Evolutionary conservation across 2,797 vertebrate species (phyloP).

Genomic region (Myotis vivesi): DNA sequence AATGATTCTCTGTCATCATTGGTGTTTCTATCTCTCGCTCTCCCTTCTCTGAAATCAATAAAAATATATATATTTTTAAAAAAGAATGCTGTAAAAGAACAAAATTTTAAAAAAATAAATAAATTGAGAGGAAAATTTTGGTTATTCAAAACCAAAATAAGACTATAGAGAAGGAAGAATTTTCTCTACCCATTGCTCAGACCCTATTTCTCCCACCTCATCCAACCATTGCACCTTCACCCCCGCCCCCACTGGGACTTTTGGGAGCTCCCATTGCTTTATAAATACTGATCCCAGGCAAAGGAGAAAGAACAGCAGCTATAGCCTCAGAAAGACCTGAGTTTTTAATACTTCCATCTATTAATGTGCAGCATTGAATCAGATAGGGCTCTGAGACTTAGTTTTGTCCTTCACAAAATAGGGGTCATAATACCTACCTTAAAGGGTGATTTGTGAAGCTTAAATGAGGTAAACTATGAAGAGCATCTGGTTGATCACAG

Average conservation of each 20-base stretch:
- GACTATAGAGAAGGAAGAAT: not conserved
- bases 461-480: not conserved
- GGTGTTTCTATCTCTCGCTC: too few relatives aligned
- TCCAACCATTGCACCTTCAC: not conserved
- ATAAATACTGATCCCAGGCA: not conserved
- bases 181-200: not conserved
- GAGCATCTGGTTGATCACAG: not conserved
- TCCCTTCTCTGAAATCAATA: too few relatives aligned
- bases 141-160: not conserved
- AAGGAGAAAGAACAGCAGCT: not conserved
- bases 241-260: not conserved
- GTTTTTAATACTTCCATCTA: not conserved
- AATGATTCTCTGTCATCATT: too few relatives aligned
- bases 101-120: too few relatives aligned
- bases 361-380: not conserved
- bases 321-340: not conserved
- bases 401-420: not conserved
- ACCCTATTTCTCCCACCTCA: not conserved
- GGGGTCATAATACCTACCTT: not conserved
- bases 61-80: too few relatives aligned
- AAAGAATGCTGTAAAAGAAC: too few relatives aligned
- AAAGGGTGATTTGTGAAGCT: not conserved
- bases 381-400: not conserved
- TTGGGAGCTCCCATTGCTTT: not conserved
- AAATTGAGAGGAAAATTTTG: not conserved